Conservation (phyloP, 2,113 vertebrate species). For the Oncorhynchus tshawytscha region DNA sequence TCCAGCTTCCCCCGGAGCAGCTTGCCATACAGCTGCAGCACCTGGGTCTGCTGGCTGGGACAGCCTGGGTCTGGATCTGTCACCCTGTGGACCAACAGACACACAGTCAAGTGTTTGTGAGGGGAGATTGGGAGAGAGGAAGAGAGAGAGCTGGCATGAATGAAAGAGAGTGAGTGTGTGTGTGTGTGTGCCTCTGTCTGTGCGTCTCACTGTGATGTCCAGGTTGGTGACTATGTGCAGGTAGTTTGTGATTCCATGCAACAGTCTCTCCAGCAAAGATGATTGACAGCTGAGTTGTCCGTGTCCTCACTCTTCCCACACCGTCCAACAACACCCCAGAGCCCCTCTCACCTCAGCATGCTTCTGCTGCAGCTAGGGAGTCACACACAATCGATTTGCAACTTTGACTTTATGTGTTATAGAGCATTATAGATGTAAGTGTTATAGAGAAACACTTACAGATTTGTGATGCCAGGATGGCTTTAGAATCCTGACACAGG, state of each 20-base stretch:
- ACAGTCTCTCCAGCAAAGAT: slow-evolving; percentile 13
- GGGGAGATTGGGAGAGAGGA: neutral
- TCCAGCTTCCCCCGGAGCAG: slow-evolving; percentile 49
- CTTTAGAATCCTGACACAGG: slow-evolving; percentile 30
- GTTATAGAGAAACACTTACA: slow-evolving; percentile 43
- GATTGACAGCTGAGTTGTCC: slow-evolving; percentile 15
- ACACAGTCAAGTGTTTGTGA: neutral
- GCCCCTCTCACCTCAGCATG: slow-evolving; percentile 31
- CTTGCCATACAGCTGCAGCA: slow-evolving; percentile 9
- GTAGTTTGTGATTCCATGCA: slow-evolving; percentile 14
- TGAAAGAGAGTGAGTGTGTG: neutral
- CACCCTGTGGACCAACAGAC: slow-evolving; percentile 22
- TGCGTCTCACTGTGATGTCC: slow-evolving; percentile 31
- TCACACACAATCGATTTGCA: slow-evolving; percentile 1
- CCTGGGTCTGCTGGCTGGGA: neutral
- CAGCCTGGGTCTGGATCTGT: neutral
- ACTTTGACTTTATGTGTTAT: neutral
- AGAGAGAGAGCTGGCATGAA: neutral
- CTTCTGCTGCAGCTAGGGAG: slow-evolving; percentile 51
- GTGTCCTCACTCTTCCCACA: neutral
- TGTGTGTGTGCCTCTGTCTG: neutral
- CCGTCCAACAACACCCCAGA: slow-evolving; percentile 21
- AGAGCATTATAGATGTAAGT: neutral
- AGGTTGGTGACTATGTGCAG: slow-evolving; percentile 9
- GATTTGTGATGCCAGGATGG: slow-evolving; percentile 50